These are phyloP conservation scores for Epiblema foenella DNA, from an alignment of 2,888 invertebrate genomes.

Conservation along the genomic window DNA sequence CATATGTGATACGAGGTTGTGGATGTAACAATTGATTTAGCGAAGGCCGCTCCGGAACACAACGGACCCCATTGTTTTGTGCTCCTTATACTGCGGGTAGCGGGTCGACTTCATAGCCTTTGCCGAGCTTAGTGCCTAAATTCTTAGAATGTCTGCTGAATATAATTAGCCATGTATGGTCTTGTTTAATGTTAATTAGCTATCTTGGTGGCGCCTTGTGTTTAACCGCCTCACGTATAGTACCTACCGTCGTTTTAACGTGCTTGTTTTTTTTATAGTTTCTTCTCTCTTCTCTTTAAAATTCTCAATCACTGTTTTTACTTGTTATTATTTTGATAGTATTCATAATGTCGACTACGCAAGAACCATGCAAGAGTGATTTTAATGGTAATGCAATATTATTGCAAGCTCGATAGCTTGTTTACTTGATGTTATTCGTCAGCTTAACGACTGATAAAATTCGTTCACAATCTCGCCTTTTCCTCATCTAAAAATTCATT, in stretches of 20 bases:
- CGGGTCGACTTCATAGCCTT: conserved; percentile 73
- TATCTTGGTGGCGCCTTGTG: conserved; percentile 4
- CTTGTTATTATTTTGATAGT: no score
- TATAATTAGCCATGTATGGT: conserved; percentile 69
- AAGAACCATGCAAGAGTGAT: neutral
- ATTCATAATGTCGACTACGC: neutral
- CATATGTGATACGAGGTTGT: neutral
- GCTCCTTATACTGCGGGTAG: conserved; percentile 78
- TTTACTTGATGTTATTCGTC: conserved; percentile 22
- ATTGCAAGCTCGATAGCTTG: conserved; percentile 7
- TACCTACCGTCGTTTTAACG: neutral
- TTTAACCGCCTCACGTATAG: conserved; percentile 12
- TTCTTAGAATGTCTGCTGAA: conserved; percentile 77
- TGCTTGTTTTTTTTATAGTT: neutral
- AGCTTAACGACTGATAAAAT: conserved; percentile 47
- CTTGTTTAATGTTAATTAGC: conserved; percentile 55
- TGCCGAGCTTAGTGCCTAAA: conserved; percentile 65
- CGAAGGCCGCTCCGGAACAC: conserved; percentile 71
- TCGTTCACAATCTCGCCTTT: conserved; percentile 36
- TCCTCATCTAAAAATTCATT: conserved; percentile 54
- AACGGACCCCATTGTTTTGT: conserved; percentile 73
- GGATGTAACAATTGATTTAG: conserved; percentile 48
- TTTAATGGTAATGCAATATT: conserved; percentile 25
- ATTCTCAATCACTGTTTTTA: no score
- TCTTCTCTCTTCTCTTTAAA: neutral